phyloP scores from a whole-genome alignment of 2,888 invertebrate species.

The Ophraella communa region DNA sequence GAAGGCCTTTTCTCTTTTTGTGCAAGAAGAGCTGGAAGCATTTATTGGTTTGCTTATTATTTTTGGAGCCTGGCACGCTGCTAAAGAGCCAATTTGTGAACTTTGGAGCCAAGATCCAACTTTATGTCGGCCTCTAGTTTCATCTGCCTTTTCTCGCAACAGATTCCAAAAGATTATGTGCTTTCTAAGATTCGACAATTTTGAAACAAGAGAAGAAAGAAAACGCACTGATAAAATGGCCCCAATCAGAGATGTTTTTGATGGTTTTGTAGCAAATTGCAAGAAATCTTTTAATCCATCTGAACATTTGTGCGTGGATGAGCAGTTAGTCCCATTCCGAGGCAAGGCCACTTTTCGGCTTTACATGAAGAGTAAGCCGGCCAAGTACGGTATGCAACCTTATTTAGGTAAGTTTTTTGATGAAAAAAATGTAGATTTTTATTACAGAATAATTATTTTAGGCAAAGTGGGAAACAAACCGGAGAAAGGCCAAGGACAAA shows the following conservation, averaged over 20 bases:
- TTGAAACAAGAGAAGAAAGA: constrained; percentile 31
- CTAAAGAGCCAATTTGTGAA: constrained; percentile 28
- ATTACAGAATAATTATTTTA: too few relatives aligned
- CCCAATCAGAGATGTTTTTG: too few relatives aligned
- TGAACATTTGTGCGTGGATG: too few relatives aligned
- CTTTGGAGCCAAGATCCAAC: too few relatives aligned
- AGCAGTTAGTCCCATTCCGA: too few relatives aligned
- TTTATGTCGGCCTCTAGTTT: too few relatives aligned
- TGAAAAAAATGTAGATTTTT: constrained; percentile 7
- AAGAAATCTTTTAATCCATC: too few relatives aligned
- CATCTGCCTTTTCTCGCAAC: constrained; percentile 27
- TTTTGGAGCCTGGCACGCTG: constrained; percentile 30
- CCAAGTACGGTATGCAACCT: constrained; percentile 22
- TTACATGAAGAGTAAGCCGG: constrained; percentile 21
- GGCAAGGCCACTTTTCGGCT: constrained; percentile 30
- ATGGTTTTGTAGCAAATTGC: too few relatives aligned
- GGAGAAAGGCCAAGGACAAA: constrained; percentile 22
- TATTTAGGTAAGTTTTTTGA: constrained; percentile 19
- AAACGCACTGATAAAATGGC: too few relatives aligned
- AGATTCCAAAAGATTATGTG: too few relatives aligned
- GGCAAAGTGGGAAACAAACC: constrained; percentile 19
- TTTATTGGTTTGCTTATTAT: constrained; percentile 32
- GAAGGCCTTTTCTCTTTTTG: constrained; percentile 18
- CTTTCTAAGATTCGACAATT: too few relatives aligned
- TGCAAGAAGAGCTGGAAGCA: constrained; percentile 24